Conservation (phyloP, 1,140 invertebrate species). For the Drosophila fuyamai region DNA sequence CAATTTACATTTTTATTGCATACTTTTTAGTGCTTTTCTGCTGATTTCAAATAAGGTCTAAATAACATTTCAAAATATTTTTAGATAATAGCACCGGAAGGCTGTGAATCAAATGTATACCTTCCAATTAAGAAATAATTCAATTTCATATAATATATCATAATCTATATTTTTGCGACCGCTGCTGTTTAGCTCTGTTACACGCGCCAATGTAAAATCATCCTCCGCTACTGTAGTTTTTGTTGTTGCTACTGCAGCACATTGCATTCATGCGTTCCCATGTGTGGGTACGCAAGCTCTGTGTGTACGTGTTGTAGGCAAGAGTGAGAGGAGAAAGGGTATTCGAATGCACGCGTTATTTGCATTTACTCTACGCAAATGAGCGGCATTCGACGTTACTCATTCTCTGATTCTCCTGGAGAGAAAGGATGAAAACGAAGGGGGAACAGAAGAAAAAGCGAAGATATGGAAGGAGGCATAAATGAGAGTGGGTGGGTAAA, state of each 20-base stretch:
- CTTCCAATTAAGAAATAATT: too few species aligned
- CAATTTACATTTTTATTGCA: neutral
- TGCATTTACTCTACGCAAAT: constrained; percentile 82
- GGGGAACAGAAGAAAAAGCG: neutral
- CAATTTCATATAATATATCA: too few species aligned
- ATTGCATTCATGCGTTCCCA: constrained; percentile 72
- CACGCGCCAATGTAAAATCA: constrained; percentile 59
- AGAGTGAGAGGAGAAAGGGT: constrained; percentile 26
- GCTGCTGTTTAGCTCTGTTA: constrained; percentile 50
- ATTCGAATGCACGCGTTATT: constrained; percentile 62
- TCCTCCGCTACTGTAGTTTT: constrained; percentile 30
- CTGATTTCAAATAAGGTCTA: too few species aligned
- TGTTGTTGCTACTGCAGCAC: constrained; percentile 28
- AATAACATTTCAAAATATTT: too few species aligned
- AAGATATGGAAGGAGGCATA: neutral
- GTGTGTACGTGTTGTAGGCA: constrained; percentile 9
- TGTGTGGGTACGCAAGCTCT: constrained; percentile 42
- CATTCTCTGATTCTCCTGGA: constrained; percentile 50
- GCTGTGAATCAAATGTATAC: too few species aligned
- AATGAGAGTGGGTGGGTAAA: neutral
- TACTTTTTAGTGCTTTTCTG: neutral
- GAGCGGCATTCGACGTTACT: constrained; percentile 68
- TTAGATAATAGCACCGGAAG: too few species aligned
- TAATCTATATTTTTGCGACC: constrained; percentile 8
- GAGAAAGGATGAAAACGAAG: constrained; percentile 5